Evolutionary conservation across 2,797 vertebrate species (phyloP).

Genomic region (Protosalanx chinensis): DNA sequence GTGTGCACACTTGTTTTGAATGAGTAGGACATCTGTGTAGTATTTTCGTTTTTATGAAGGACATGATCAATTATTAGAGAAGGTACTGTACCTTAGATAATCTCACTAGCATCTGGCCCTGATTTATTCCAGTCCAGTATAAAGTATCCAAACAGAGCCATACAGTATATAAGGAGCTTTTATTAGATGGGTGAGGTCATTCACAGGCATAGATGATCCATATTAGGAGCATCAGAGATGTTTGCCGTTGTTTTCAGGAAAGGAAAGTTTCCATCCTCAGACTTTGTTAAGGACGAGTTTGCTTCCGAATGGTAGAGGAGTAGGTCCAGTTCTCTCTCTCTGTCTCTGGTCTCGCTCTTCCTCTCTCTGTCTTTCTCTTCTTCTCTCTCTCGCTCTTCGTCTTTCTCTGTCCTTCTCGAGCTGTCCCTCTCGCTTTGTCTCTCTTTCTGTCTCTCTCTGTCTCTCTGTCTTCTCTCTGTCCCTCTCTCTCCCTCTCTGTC

Average conservation of each 20-base stretch:
- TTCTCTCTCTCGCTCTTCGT: too few species aligned
- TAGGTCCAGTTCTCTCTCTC: conserved; percentile 7
- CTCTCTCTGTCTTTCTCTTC: too few species aligned
- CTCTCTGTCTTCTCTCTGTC: too few species aligned
- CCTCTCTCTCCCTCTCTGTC: too few species aligned
- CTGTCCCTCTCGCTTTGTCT: too few species aligned
- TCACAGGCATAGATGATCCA: not conserved
- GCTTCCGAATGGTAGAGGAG: conserved; percentile 25
- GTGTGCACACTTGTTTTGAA: conserved; percentile 14
- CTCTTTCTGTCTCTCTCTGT: too few species aligned
- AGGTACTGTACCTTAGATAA: too few species aligned
- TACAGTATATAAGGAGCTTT: not conserved
- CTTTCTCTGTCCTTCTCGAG: too few species aligned
- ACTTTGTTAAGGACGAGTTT: conserved; percentile 1
- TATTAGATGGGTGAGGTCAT: not conserved
- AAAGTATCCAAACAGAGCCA: too few species aligned
- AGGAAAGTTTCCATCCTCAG: conserved; percentile 10
- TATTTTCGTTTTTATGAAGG: not conserved
- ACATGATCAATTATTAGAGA: not conserved
- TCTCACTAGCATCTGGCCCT: too few species aligned
- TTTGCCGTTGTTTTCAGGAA: not conserved
- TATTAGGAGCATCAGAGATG: not conserved
- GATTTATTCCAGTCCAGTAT: too few species aligned
- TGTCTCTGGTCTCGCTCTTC: not conserved
- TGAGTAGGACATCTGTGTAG: not conserved